Conservation (phyloP, 2,797 vertebrate genomes). For the Pempheris klunzingeri region DNA sequence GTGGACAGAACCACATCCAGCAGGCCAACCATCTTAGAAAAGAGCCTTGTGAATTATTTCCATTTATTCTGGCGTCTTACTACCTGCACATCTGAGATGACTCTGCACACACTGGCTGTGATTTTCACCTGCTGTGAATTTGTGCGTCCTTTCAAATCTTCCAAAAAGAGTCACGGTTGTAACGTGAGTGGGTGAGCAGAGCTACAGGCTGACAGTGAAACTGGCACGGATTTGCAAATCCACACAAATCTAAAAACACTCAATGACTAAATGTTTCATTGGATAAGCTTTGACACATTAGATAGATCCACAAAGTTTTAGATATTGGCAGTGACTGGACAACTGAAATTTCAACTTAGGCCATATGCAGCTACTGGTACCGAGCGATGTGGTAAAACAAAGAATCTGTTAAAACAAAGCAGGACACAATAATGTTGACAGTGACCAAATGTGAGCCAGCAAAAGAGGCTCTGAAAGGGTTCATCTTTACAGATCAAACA, state of each 20-base stretch:
- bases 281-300: slow-evolving; percentile 22
- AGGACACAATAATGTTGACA: slow-evolving; percentile 23
- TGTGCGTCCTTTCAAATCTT: too few species aligned
- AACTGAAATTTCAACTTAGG: slow-evolving; percentile 30
- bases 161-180: too few species aligned
- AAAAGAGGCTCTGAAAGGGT: slow-evolving; percentile 24
- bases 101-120: slow-evolving; percentile 8
- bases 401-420: slow-evolving; percentile 32
- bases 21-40: too few species aligned
- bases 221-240: slow-evolving; percentile 30
- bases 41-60: too few species aligned
- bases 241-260: slow-evolving; percentile 25
- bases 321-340: slow-evolving; percentile 43
- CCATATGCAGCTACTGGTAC: slow-evolving; percentile 32
- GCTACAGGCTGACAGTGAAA: slow-evolving; percentile 27
- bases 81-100: background rate
- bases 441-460: slow-evolving; percentile 27
- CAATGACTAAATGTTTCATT: slow-evolving; percentile 20
- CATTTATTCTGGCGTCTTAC: background rate
- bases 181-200: background rate
- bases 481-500: slow-evolving; percentile 39
- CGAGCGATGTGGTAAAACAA: slow-evolving; percentile 7
- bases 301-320: slow-evolving; percentile 12
- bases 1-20: background rate
- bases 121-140: slow-evolving; percentile 11